Evolutionary conservation across 2,888 invertebrate genomes (phyloP), one percentile per base, ranked within the genome.

Genomic region (Drosophila kokeensis): DNA sequence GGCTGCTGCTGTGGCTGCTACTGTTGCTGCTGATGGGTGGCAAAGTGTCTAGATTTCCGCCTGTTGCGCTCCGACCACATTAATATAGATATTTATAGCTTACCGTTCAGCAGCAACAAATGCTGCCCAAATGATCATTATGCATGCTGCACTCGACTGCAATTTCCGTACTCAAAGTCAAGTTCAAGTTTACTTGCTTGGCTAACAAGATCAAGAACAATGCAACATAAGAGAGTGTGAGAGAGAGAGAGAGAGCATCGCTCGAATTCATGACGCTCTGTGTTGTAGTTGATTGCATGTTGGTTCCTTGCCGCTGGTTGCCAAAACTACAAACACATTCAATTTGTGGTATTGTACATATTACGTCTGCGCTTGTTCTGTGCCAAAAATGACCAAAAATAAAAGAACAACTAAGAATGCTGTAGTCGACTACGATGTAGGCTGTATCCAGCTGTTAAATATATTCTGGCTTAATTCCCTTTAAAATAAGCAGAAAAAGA

Each of bases 21-120:
- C 38, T n/a, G 52, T 15, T 34, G 32, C 24, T 38, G 38, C 38
- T 21, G 60, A 36, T 27, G 50, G 59, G 64, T 73, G 73, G 61
- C 72, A 50, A 70, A 67, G 76, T 77, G 79, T 68, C 60, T 73
- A 76, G 79, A 73, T 74, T 79, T 82, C 77, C 82, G 84, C 71
- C 61, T 66, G n/a, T 38, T 60, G 48, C 61, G 60, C 69, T 64
- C 38, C 81, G 78, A 76, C 68, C 69, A 76, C 49, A 69, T 29
- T 27, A 62, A 71, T 71, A 48, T 21, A 24, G 49, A 48, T 76
- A 77, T 76, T 76, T 62, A 72, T 76, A 76, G 76, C 40, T 36
- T 21, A 42, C 15, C 40, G 7, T 18, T 54, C 49, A 6, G 2
- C 27, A 27, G 38, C 49, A 70, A 29, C 48, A 49, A n/a, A n/a